These are phyloP conservation scores for Eupithecia tripunctaria DNA, from an alignment of 2,888 invertebrate genomes.

Conservation along the genomic window DNA sequence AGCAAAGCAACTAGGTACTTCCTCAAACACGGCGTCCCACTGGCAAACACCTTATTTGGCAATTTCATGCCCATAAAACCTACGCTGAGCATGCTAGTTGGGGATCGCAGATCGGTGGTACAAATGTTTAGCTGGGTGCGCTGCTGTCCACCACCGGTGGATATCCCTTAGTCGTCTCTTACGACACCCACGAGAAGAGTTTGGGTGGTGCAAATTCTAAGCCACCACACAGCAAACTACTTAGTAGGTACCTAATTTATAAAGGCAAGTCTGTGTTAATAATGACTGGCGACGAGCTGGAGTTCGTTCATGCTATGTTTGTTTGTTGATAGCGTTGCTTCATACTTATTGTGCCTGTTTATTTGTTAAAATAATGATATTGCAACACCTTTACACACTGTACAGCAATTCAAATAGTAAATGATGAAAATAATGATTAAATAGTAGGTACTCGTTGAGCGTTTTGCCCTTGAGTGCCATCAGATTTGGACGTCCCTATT, in stretches of 20 bases:
- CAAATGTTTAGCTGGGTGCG: too few relatives aligned
- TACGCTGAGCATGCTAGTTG: too few relatives aligned
- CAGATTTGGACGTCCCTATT: conserved; percentile 39
- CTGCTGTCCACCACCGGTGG: too few relatives aligned
- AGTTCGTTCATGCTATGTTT: neutral
- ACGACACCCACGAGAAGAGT: too few relatives aligned
- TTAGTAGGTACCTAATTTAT: neutral
- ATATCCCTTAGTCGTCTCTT: too few relatives aligned
- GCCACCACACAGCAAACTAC: too few relatives aligned
- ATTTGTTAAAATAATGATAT: neutral
- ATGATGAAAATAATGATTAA: conserved; percentile 18
- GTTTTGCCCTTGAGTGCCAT: conserved; percentile 36
- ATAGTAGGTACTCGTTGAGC: neutral
- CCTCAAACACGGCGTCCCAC: too few relatives aligned
- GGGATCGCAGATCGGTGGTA: too few relatives aligned
- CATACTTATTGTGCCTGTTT: neutral
- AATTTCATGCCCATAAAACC: too few relatives aligned
- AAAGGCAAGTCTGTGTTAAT: neutral
- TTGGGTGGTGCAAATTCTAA: too few relatives aligned
- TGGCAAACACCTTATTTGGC: too few relatives aligned
- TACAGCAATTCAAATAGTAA: conserved; percentile 3
- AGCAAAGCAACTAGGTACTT: neutral
- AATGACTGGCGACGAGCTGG: neutral
- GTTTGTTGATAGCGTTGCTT: neutral
- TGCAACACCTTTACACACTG: conserved; percentile 3